Evolutionary conservation across 2,113 vertebrate species (phyloP).

Genomic region (Lipotes vexillifer): DNA sequence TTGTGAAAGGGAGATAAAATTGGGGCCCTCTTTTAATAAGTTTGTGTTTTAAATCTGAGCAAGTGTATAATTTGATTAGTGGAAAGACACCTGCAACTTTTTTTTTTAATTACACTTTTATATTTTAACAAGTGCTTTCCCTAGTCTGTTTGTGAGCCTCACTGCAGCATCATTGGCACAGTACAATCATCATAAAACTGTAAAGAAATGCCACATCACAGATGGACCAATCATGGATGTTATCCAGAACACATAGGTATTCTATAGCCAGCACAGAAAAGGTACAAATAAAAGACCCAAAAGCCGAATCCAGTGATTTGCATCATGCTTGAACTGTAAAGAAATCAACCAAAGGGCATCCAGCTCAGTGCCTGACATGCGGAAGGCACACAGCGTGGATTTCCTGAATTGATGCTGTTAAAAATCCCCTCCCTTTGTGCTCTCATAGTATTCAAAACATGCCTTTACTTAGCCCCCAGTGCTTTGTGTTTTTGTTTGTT

Average conservation of each 20-base stretch:
- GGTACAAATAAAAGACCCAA: neutral
- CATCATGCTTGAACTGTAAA: neutral
- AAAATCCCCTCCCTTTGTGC: neutral
- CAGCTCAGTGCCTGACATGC: fast-evolving
- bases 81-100: neutral
- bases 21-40: slow-evolving; percentile 33
- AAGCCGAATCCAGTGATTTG: neutral
- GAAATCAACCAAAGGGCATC: neutral
- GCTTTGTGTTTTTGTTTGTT: neutral
- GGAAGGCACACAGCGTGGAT: neutral
- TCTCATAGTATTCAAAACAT: neutral
- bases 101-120: neutral
- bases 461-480: too few species aligned
- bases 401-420: neutral
- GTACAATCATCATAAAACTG: neutral
- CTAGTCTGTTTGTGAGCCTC: slow-evolving; percentile 24
- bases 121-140: slow-evolving; percentile 42
- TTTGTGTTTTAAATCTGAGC: slow-evolving; percentile 13
- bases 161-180: neutral
- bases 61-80: slow-evolving; percentile 28
- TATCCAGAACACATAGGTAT: neutral
- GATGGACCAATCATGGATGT: neutral
- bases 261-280: neutral
- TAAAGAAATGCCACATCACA: neutral
- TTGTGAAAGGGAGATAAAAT: slow-evolving; percentile 55